Evolutionary conservation across 2,113 vertebrate genomes (phyloP), one percentile per base, ranked within the genome.

Genomic region (Silurus asotus): DNA sequence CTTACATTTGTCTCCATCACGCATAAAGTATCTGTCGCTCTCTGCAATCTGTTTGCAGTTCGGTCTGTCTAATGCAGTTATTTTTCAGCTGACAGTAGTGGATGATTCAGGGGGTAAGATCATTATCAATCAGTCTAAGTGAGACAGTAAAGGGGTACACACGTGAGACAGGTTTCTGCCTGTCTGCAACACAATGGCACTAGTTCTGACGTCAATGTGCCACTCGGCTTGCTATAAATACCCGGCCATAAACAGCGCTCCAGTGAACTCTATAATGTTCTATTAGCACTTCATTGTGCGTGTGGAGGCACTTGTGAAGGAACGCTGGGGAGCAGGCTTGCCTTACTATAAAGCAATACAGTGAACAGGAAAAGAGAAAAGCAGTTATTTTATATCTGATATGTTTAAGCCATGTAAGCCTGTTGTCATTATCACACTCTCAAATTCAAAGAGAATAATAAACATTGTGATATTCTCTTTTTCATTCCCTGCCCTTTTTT

Each of bases 201-300:
- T 53, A 77, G 80, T 58, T 86, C 84, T 90, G 90, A 90, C 90
- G 85, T 90, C 90, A 89, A n/a, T 70, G 67, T 76, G 75, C 74
- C 72, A 65, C 82, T 75, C 62, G 6, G 80, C 45, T 65, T 89
- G 72, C 90, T 91, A 91, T 87, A 89, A 91, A 91, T 91, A 91
- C 74, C 81, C 65, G 23, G 19, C 64, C n/a, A 83, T 88, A 89
- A 89, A 86, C 81, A 87, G 85, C 65, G 81, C 88, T 87, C 78
- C 65, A 86, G 76, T 86, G 86, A 87, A 81, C 83, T 89, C 84
- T 86, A 74, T 89, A 88, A 89, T 91, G 90, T 78, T 87, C 88
- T 86, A 86, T 89, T 89, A 91, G 78, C 79, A 62, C 84, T 77
- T 86, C 76, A 84, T 88, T 87, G 86, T 89, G 83, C n/a, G 25